These are phyloP conservation scores for Rynchops niger DNA, from an alignment of 2,113 vertebrate genomes.

Conservation along the genomic window DNA sequence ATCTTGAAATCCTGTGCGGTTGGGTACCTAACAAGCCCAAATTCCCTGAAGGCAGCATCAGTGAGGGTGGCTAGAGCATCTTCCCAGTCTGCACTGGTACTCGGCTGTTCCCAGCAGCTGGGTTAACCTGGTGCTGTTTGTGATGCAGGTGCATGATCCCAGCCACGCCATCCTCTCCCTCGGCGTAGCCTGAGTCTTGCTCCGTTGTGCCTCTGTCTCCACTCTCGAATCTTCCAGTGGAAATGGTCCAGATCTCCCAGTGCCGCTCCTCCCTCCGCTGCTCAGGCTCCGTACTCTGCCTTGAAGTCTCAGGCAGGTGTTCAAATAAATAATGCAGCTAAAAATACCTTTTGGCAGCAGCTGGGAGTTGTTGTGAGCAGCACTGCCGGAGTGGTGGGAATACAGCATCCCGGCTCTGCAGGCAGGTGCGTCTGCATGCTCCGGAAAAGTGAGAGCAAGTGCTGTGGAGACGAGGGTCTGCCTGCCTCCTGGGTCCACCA, in stretches of 20 bases:
- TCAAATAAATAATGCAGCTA: constrained; percentile 88
- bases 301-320: constrained; percentile 82
- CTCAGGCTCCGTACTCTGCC: constrained; percentile 51
- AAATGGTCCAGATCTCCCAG: constrained; percentile 66
- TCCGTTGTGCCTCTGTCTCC: neutral
- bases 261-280: constrained; percentile 14
- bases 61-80: neutral
- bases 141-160: neutral
- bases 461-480: neutral
- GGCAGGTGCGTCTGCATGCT: constrained; percentile 53
- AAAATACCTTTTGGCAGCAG: constrained; percentile 86
- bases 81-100: neutral
- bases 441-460: neutral
- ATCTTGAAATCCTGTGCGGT: neutral
- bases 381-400: constrained; percentile 53
- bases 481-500: neutral
- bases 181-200: fast-evolving
- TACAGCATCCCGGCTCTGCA: neutral
- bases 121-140: neutral
- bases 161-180: fast-evolving
- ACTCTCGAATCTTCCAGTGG: constrained; percentile 60
- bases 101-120: neutral
- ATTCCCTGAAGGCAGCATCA: neutral
- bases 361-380: constrained; percentile 79
- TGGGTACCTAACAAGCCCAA: neutral